A percentile compares a stretch with the other conserved stretches of the same genome.
Evolutionary conservation across 2,113 vertebrate genomes (phyloP).

Genomic region (Mormyrus iriodes): DNA sequence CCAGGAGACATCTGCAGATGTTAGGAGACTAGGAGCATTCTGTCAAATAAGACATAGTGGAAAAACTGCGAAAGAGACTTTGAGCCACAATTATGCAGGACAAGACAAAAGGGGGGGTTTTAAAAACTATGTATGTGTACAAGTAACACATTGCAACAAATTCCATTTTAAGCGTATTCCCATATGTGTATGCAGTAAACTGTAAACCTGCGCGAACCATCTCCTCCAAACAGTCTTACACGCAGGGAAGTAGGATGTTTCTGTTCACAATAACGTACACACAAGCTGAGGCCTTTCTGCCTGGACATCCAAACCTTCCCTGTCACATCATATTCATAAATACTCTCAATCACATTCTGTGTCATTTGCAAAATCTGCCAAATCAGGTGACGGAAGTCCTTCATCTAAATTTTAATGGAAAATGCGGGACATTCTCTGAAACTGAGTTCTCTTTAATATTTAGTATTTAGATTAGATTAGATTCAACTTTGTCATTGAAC

Average conservation of each 20-base stretch:
- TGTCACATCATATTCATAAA: background rate
- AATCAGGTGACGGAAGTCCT: background rate
- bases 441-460: background rate
- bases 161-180: background rate
- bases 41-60: background rate
- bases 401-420: background rate
- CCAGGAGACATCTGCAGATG: background rate
- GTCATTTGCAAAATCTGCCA: background rate
- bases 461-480: background rate
- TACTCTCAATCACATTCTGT: background rate
- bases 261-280: background rate
- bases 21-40: background rate
- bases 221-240: background rate
- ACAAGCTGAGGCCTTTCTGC: background rate
- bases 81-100: background rate
- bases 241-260: background rate
- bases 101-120: background rate
- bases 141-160: background rate
- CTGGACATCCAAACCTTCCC: background rate
- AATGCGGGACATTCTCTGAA: background rate
- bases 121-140: background rate
- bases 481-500: background rate
- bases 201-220: background rate
- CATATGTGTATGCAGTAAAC: background rate
- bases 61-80: background rate